Percentiles rank a stretch among this genome's conserved stretches.
These are phyloP conservation scores for Carterocephalus palaemon DNA, from an alignment of 2,888 invertebrate species.

Conservation along the genomic window DNA sequence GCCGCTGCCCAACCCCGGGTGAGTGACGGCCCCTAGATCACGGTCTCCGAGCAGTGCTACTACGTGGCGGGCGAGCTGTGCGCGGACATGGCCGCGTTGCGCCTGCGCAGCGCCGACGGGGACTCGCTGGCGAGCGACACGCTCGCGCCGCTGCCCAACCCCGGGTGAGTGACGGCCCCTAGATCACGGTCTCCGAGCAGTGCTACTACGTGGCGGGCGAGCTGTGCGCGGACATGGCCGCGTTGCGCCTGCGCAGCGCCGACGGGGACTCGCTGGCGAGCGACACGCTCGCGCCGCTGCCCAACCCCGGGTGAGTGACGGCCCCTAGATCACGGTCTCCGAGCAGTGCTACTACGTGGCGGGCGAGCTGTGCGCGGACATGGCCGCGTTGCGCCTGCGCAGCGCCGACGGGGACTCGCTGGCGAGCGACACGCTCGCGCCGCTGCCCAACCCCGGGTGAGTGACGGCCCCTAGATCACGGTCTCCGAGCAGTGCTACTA, in stretches of 20 bases:
- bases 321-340: no score
- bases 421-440: slow-evolving; percentile 85
- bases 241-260: slow-evolving; percentile 78
- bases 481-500: no score
- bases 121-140: slow-evolving; percentile 81
- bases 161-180: slow-evolving; percentile 47
- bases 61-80: slow-evolving; percentile 94
- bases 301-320: slow-evolving; percentile 75
- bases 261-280: slow-evolving; percentile 74
- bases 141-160: slow-evolving; percentile 87
- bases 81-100: slow-evolving; percentile 82
- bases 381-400: slow-evolving; percentile 83
- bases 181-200: no score
- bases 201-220: slow-evolving; percentile 99
- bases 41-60: no score
- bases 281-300: slow-evolving; percentile 89
- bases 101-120: slow-evolving; percentile 75
- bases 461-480: no score
- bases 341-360: slow-evolving; percentile 99
- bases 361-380: slow-evolving; percentile 84
- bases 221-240: slow-evolving; percentile 79
- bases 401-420: slow-evolving; percentile 68
- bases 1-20: slow-evolving; percentile 84
- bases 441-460: slow-evolving; percentile 82
- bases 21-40: no score